Evolutionary conservation across 2,797 vertebrate species (phyloP).

Genomic region (Leptoclinus maculatus): DNA sequence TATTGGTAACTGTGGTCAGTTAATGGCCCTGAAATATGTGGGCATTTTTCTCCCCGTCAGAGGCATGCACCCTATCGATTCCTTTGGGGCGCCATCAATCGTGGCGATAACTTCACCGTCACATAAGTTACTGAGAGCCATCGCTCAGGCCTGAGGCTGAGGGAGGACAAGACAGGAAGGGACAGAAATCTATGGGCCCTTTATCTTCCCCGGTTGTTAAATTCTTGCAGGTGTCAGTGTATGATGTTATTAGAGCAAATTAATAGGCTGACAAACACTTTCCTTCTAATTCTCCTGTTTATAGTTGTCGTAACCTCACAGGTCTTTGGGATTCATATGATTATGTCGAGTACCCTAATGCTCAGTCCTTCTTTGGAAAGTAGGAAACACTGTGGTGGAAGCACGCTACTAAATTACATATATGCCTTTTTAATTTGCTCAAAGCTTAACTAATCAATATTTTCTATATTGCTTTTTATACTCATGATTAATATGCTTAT

Average conservation of each 20-base stretch:
- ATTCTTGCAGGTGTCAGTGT: neutral
- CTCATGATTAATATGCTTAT: neutral
- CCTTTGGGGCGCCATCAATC: constrained; percentile 76
- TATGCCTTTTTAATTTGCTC: neutral
- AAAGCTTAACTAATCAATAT: constrained; percentile 1
- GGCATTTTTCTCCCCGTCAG: constrained; percentile 52
- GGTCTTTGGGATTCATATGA: neutral
- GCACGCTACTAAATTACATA: neutral
- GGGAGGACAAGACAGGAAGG: constrained; percentile 28
- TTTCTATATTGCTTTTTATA: neutral
- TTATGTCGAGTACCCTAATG: neutral
- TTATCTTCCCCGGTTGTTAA: constrained; percentile 52
- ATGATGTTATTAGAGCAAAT: constrained; percentile 29
- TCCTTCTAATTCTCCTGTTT: constrained; percentile 32
- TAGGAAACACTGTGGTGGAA: neutral
- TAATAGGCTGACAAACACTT: constrained; percentile 34
- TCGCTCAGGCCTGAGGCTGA: constrained; percentile 60
- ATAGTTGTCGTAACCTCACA: neutral
- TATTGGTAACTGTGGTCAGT: constrained; percentile 72
- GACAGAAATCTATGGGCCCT: constrained; percentile 53
- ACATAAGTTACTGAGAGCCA: constrained; percentile 74
- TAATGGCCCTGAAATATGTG: constrained; percentile 82
- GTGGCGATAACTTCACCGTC: constrained; percentile 71
- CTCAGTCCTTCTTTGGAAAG: neutral
- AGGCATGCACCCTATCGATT: constrained; percentile 78